Evolutionary conservation across 2,888 invertebrate genomes (phyloP), one percentile per base, ranked within the genome.

Genomic region (Nymphalis urticae): DNA sequence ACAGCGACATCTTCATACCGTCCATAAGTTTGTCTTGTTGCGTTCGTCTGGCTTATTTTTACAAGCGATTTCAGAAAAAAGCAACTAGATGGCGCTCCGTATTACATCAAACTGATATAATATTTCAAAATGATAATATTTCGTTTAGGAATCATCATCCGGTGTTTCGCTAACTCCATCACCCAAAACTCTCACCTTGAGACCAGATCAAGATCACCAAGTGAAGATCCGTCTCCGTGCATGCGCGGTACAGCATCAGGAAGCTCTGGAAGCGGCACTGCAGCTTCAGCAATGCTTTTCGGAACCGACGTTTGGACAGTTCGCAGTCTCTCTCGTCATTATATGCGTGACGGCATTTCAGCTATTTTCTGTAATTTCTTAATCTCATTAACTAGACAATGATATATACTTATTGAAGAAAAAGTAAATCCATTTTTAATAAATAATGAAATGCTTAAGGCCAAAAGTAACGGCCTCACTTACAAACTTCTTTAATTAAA

Each of bases 331-430:
- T 0, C 86, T 93, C 7, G 79, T 93, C 74, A 93, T 93, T 64
- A 93, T 94, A 24, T 94, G 94, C 71, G 90, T 91, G n/a, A 91
- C 93, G 7, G 93, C 93, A 2, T 92, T 93, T 66, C 92, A 93
- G 72, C 71, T 93, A n/a, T 85, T 87, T 42, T 86, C 91, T 69
- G 93, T 93, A 79, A 76, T 85, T 81, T 32, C n/a, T 32, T 60
- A 51, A 58, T 53, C 42, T 24, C 10, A 32, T 48, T 7, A n/a
- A 42, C 8, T 32, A 17, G 1, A 9, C 13, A 27, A 8, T 21
- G 21, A 54, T 27, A 50, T 48, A 13, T 17, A 50, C 17, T 21
- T 21, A 21, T 21, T 21, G 21, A 21, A 21, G 4, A 50, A 8
- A 50, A 50, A 50, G n/a, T 50, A 50, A 50, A 50, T 32, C 6